Conservation (phyloP, 2,113 vertebrate species). For the Clinocottus analis region DNA sequence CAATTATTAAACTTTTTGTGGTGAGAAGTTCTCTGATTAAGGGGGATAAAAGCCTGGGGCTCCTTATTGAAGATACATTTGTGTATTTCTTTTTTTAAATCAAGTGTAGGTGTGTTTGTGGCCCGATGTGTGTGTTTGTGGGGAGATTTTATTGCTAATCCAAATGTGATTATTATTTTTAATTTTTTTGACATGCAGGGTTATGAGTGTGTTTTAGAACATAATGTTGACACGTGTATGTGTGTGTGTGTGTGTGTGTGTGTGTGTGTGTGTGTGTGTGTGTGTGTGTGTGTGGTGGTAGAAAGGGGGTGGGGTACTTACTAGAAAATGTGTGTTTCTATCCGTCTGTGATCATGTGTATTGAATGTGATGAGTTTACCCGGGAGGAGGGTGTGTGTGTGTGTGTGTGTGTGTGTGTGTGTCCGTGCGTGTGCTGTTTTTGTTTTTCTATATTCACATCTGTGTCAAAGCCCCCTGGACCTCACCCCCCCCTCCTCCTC, state of each 20-base stretch:
- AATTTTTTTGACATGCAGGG: background rate
- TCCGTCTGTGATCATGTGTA: conserved; percentile 45
- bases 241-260: conserved; percentile 1
- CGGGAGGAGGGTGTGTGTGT: conserved; percentile 4
- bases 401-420: too few species aligned
- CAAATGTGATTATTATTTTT: conserved; percentile 1
- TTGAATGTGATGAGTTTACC: conserved; percentile 5
- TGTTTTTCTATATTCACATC: conserved; percentile 75
- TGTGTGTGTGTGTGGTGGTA: background rate
- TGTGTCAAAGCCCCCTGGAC: conserved; percentile 67
- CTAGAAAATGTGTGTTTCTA: conserved; percentile 9
- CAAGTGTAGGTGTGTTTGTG: background rate
- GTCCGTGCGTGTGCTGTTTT: conserved; percentile 46
- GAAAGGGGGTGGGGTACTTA: background rate
- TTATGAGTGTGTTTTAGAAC: conserved; percentile 14
- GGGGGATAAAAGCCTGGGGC: background rate
- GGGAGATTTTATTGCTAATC: conserved; percentile 18
- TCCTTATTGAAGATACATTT: background rate
- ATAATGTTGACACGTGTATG: conserved; percentile 19
- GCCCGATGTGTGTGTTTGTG: conserved; percentile 10
- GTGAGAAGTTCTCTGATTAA: background rate
- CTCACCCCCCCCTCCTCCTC: background rate
- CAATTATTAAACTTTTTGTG: background rate
- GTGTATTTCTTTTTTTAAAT: too few species aligned
- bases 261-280: conserved; percentile 7